Percentiles rank a stretch among this genome's conserved stretches.
These are phyloP conservation scores for Crossaster papposus DNA, from an alignment of 53 echinoderm and acorn worm species.

Conservation along the genomic window DNA sequence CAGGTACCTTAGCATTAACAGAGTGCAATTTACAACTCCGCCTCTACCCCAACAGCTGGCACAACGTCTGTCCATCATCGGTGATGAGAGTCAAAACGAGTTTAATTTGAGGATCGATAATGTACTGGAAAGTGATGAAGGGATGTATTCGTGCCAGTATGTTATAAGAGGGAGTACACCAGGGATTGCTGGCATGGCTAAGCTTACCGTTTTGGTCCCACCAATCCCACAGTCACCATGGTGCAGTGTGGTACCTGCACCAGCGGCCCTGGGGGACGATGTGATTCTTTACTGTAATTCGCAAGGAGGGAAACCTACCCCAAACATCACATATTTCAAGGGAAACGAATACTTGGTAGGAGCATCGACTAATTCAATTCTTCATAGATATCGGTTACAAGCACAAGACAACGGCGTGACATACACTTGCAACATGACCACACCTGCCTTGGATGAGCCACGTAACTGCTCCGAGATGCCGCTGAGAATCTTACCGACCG, in stretches of 20 bases:
- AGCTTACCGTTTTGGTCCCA: neutral
- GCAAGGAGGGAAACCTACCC: neutral
- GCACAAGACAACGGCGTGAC: slow-evolving; percentile 31
- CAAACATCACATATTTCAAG: neutral
- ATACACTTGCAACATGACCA: slow-evolving; percentile 28
- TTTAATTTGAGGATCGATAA: slow-evolving; percentile 2
- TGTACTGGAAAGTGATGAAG: neutral
- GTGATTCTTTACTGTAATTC: neutral
- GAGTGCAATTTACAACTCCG: neutral
- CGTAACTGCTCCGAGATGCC: slow-evolving; percentile 45
- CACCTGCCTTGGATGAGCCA: slow-evolving; percentile 30
- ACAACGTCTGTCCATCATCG: slow-evolving; percentile 7
- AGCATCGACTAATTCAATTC: neutral
- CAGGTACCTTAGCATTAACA: neutral
- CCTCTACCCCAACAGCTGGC: neutral
- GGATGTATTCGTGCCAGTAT: slow-evolving; percentile 18
- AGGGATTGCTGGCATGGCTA: neutral
- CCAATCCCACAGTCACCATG: neutral
- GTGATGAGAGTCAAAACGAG: neutral
- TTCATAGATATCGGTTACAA: neutral
- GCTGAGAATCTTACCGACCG: slow-evolving; percentile 22
- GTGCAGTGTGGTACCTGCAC: neutral
- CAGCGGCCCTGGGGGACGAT: neutral
- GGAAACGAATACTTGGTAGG: neutral
- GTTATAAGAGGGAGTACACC: neutral